Conservation (phyloP, 2,797 vertebrate genomes). For the Chelonia mydas region DNA sequence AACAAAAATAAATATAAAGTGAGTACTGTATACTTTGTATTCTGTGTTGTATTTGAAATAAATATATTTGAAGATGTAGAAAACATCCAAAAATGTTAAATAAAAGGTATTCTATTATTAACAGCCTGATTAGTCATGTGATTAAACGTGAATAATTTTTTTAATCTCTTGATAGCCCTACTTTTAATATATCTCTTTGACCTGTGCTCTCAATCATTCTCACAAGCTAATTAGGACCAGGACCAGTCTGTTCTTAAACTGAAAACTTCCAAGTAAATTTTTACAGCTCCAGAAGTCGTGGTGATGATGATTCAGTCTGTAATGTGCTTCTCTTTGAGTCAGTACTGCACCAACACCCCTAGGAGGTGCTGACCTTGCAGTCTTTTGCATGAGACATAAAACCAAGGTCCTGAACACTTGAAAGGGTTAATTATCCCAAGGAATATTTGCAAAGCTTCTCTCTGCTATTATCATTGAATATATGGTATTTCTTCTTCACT, state of each 20-base stretch:
- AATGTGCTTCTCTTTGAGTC: neutral
- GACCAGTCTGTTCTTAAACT: neutral
- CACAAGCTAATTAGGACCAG: neutral
- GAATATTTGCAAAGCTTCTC: conserved; percentile 11
- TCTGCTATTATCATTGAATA: neutral
- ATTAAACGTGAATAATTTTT: too few species aligned
- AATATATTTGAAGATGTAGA: too few species aligned
- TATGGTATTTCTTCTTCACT: neutral
- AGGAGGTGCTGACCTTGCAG: conserved; percentile 15
- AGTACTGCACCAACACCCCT: neutral
- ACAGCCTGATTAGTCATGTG: too few species aligned
- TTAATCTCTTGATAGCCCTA: too few species aligned
- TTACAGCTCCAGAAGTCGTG: neutral
- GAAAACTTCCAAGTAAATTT: neutral
- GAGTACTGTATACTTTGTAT: too few species aligned
- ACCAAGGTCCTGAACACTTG: neutral
- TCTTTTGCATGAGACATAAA: neutral
- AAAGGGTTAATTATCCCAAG: conserved; percentile 7
- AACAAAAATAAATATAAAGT: too few species aligned
- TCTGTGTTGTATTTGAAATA: too few species aligned
- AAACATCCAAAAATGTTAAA: too few species aligned
- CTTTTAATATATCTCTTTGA: neutral
- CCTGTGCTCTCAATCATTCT: neutral
- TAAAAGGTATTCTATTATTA: too few species aligned
- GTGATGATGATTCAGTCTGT: neutral